Evolutionary conservation across 2,888 invertebrate species (phyloP).

Genomic region (Noctua pronuba): DNA sequence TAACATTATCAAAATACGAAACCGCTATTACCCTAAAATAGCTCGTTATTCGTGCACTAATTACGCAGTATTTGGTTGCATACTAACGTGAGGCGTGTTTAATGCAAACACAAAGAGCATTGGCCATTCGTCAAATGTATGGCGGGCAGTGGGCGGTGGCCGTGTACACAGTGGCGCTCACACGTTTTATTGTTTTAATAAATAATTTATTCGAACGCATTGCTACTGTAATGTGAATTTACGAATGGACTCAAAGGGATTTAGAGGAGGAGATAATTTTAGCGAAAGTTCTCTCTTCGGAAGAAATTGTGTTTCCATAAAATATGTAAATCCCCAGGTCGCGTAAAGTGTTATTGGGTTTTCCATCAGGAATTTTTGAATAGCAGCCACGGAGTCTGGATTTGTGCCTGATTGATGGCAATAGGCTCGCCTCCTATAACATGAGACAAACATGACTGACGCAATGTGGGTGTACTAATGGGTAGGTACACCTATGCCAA

Average conservation of each 20-base stretch:
- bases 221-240: background rate
- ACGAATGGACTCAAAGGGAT: background rate
- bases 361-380: too few species aligned
- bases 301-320: too few species aligned
- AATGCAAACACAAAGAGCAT: conserved; percentile 33
- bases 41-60: conserved; percentile 22
- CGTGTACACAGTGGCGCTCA: conserved; percentile 1
- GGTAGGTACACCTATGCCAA: too few species aligned
- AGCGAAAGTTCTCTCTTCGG: too few species aligned
- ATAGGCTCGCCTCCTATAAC: too few species aligned
- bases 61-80: conserved; percentile 30
- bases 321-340: too few species aligned
- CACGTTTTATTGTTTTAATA: background rate
- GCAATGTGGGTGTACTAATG: too few species aligned
- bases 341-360: too few species aligned
- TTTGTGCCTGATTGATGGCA: too few species aligned
- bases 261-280: background rate
- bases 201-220: background rate
- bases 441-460: too few species aligned
- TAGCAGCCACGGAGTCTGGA: too few species aligned
- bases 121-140: conserved; percentile 16
- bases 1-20: background rate
- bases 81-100: conserved; percentile 24
- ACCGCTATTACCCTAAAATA: conserved; percentile 25
- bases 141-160: background rate